Conservation (phyloP, 2,888 invertebrate genomes). For the Drosophila fulvimacula region DNA sequence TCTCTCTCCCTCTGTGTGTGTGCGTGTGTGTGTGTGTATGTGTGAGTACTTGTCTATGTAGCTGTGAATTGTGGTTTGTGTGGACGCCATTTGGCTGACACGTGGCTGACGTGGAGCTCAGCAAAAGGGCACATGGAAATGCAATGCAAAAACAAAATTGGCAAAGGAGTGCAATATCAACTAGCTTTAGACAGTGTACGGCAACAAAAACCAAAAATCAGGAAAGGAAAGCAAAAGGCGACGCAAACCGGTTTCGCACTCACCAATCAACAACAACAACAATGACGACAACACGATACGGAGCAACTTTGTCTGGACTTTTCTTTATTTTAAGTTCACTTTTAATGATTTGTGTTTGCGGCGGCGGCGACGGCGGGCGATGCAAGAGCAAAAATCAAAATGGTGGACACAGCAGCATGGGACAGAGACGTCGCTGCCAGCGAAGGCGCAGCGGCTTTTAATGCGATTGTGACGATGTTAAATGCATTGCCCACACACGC, state of each 20-base stretch:
- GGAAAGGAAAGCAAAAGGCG: slow-evolving; percentile 44
- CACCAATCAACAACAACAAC: slow-evolving; percentile 16
- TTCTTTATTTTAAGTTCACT: slow-evolving; percentile 78
- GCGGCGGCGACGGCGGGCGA: slow-evolving; percentile 42
- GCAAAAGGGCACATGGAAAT: slow-evolving; percentile 30
- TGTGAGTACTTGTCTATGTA: slow-evolving; percentile 15
- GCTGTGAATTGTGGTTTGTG: slow-evolving; percentile 24
- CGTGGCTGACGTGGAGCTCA: slow-evolving; percentile 71
- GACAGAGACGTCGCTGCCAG: slow-evolving; percentile 34
- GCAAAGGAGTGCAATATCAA: slow-evolving; percentile 21
- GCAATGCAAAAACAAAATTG: slow-evolving; percentile 49
- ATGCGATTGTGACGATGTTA: slow-evolving; percentile 81
- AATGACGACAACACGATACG: slow-evolving; percentile 24
- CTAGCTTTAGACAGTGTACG: slow-evolving; percentile 27
- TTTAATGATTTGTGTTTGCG: slow-evolving; percentile 70
- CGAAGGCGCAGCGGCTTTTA: slow-evolving; percentile 62
- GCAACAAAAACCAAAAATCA: slow-evolving; percentile 52
- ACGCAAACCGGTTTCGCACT: slow-evolving; percentile 68
- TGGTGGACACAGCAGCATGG: slow-evolving; percentile 73
- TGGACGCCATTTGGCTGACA: slow-evolving; percentile 77
- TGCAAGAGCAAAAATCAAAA: slow-evolving; percentile 81
- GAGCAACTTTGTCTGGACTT: slow-evolving; percentile 77
- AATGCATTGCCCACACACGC: slow-evolving; percentile 72
- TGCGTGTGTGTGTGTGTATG: background rate
- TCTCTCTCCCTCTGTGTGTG: background rate